Conservation (phyloP, 2,113 vertebrate species). For the Trematocara unimaculatum region DNA sequence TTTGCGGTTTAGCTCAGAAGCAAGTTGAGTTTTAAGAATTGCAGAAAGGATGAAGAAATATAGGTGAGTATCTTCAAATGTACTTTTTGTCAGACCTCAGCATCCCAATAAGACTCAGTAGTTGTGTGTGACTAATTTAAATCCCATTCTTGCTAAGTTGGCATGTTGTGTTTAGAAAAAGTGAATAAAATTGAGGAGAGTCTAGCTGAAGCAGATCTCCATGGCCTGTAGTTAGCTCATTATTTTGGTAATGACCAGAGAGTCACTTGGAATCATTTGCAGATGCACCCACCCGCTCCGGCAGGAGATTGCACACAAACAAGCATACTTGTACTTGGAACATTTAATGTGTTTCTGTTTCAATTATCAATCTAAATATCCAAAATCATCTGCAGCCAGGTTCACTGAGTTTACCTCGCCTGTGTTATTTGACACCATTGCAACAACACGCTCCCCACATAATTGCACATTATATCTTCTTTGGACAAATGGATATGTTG, state of each 20-base stretch:
- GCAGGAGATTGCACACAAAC: conserved; percentile 4
- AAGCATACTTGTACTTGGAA: not conserved
- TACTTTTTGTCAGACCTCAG: not conserved
- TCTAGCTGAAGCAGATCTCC: conserved; percentile 23
- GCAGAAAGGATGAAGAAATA: not conserved
- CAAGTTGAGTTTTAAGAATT: not conserved
- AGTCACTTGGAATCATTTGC: conserved; percentile 33
- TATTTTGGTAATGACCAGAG: conserved; percentile 40
- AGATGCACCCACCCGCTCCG: not conserved
- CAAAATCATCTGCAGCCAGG: not conserved
- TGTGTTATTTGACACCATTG: not conserved
- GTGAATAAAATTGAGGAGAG: not conserved
- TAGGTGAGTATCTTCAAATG: conserved; percentile 1
- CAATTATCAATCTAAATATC: conserved; percentile 12
- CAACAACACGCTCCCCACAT: not conserved
- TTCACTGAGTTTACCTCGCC: not conserved
- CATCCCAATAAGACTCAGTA: not conserved
- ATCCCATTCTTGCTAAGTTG: conserved; percentile 3
- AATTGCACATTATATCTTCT: conserved; percentile 34
- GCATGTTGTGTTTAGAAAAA: not conserved
- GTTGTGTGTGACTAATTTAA: conserved; percentile 26
- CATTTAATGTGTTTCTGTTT: not conserved
- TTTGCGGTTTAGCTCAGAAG: not conserved
- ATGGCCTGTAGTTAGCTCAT: conserved; percentile 34
- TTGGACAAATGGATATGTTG: conserved; percentile 12